Evolutionary conservation across 2,113 vertebrate genomes (phyloP).

Genomic region (Micronisus gabar): DNA sequence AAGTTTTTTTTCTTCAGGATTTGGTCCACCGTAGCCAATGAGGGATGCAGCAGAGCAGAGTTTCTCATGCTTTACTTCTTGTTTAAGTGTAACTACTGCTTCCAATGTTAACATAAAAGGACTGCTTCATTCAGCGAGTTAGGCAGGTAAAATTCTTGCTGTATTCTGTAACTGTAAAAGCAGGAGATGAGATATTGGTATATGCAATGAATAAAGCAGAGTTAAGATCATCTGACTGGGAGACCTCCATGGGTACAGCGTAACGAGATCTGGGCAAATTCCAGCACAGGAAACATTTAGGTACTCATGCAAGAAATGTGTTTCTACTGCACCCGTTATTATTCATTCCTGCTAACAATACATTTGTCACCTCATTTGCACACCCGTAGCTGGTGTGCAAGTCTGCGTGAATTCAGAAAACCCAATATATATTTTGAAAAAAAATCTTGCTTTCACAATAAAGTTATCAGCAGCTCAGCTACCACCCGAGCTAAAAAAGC

Average conservation of each 20-base stretch:
- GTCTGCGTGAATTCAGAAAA: neutral
- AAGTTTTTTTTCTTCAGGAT: neutral
- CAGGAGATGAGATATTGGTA: neutral
- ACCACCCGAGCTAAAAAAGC: constrained; percentile 1
- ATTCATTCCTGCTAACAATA: neutral
- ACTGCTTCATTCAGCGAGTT: neutral
- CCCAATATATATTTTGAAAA: neutral
- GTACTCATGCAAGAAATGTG: neutral
- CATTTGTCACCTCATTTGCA: neutral
- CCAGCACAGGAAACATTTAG: neutral
- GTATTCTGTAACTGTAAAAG: neutral
- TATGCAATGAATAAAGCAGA: neutral
- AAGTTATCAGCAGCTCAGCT: constrained; percentile 5
- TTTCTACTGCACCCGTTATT: neutral
- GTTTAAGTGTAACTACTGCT: neutral
- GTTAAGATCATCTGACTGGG: neutral
- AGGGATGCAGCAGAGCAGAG: neutral
- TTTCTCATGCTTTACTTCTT: neutral
- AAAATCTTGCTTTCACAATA: neutral
- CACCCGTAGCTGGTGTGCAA: neutral
- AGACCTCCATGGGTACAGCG: neutral
- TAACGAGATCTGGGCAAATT: neutral
- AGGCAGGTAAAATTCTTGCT: neutral
- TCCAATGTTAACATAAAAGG: neutral
- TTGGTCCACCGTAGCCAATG: neutral